Evolutionary conservation across 2,113 vertebrate species (phyloP).

Genomic region (Sminthopsis crassicaudata): DNA sequence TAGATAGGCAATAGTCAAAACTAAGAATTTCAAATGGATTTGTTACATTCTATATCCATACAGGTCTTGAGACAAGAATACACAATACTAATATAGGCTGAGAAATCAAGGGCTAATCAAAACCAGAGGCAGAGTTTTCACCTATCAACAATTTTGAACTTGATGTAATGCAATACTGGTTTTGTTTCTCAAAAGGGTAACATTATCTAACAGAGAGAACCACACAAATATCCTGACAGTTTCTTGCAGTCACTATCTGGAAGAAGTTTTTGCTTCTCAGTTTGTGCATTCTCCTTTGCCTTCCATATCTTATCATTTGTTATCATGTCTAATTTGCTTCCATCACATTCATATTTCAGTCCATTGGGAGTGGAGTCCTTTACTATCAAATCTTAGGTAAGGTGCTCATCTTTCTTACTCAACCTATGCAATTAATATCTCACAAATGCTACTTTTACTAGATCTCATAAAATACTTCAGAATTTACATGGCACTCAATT

Average conservation of each 20-base stretch:
- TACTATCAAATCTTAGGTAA: not conserved
- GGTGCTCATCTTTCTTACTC: not conserved
- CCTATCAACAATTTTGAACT: not conserved
- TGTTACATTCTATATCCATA: not conserved
- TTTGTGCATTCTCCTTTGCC: slow-evolving; percentile 16
- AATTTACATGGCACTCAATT: not conserved
- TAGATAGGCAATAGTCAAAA: not conserved
- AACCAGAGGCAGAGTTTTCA: not conserved
- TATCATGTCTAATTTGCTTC: slow-evolving; percentile 6
- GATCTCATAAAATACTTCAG: not conserved
- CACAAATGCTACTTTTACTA: not conserved
- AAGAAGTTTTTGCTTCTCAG: not conserved
- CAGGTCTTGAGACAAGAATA: not conserved
- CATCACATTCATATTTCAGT: not conserved
- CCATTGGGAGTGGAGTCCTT: not conserved
- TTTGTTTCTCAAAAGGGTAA: not conserved
- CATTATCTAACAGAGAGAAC: not conserved
- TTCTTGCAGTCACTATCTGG: not conserved
- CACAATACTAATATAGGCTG: not conserved
- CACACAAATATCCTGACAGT: not conserved
- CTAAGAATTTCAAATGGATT: not conserved
- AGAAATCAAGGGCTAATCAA: not conserved
- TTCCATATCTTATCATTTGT: not conserved
- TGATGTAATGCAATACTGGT: not conserved
- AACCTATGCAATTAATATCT: not conserved